A percentile compares a stretch with the other conserved stretches of the same genome.
Conservation (phyloP, 2,113 vertebrate genomes). For the Cephalopterus ornatus region DNA sequence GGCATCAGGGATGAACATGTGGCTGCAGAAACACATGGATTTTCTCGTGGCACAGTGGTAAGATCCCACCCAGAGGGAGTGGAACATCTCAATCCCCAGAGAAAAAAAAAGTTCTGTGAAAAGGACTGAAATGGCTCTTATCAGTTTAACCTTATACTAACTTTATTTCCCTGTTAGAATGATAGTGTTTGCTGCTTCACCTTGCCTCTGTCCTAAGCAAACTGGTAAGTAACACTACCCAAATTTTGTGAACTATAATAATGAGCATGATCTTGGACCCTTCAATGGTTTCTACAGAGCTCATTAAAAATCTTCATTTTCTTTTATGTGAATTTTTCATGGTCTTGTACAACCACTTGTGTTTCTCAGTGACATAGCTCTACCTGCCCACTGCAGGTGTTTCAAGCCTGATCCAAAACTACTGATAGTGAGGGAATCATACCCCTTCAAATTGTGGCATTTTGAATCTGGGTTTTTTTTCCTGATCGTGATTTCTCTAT, state of each 20-base stretch:
- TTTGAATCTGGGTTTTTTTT: not conserved
- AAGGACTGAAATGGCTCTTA: not conserved
- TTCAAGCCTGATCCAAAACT: not conserved
- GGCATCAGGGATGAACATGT: not conserved
- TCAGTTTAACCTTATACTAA: not conserved
- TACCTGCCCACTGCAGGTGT: not conserved
- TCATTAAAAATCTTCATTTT: not conserved
- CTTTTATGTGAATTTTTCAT: not conserved
- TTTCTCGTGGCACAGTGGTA: not conserved
- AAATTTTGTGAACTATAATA: not conserved
- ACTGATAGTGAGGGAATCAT: not conserved
- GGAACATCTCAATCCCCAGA: not conserved
- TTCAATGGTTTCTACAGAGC: fast-evolving
- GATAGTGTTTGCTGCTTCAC: not conserved
- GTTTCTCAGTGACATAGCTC: not conserved
- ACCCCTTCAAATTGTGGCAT: not conserved
- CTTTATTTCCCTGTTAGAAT: not conserved
- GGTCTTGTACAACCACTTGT: not conserved
- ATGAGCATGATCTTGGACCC: not conserved
- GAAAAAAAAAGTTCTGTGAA: not conserved
- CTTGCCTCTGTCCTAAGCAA: not conserved
- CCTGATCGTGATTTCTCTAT: not conserved
- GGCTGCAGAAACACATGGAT: not conserved
- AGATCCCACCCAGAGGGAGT: not conserved
- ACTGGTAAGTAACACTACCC: not conserved